These are phyloP conservation scores for Ctenochaetus hawaiiensis DNA, from an alignment of 2,797 vertebrate genomes.

Conservation along the genomic window DNA sequence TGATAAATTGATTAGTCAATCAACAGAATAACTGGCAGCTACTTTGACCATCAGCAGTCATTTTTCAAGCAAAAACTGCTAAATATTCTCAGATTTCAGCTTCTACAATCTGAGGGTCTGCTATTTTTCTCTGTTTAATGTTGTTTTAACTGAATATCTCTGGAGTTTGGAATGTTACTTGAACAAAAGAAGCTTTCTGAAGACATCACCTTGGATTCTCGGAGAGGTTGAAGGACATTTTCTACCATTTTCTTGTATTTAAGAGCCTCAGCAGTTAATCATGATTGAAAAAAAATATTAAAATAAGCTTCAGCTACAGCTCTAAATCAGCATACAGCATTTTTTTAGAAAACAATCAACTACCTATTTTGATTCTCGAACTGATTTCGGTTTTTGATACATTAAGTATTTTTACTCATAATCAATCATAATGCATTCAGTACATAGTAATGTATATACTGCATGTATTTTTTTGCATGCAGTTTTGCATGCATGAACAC, in stretches of 20 bases:
- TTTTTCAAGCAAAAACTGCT: slow-evolving; percentile 6
- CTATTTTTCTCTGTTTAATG: background rate
- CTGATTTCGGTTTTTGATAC: background rate
- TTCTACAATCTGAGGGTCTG: background rate
- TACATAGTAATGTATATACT: background rate
- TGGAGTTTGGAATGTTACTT: background rate
- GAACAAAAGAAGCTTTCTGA: background rate
- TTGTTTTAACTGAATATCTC: background rate
- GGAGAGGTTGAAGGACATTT: background rate
- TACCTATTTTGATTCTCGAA: background rate
- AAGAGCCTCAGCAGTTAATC: background rate
- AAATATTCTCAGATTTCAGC: background rate
- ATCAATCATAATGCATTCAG: background rate
- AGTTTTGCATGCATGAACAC: background rate
- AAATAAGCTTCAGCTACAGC: background rate
- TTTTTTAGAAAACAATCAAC: background rate
- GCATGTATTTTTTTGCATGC: too few relatives aligned
- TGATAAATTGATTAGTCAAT: background rate
- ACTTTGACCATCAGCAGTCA: background rate
- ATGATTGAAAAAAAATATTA: background rate
- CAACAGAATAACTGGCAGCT: background rate
- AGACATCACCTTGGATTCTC: background rate
- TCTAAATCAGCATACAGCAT: background rate
- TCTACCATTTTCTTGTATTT: background rate
- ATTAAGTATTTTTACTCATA: background rate